Evolutionary conservation across 2,888 invertebrate genomes (phyloP), one percentile per base, ranked within the genome.

Genomic region (Psylliodes chrysocephalus): DNA sequence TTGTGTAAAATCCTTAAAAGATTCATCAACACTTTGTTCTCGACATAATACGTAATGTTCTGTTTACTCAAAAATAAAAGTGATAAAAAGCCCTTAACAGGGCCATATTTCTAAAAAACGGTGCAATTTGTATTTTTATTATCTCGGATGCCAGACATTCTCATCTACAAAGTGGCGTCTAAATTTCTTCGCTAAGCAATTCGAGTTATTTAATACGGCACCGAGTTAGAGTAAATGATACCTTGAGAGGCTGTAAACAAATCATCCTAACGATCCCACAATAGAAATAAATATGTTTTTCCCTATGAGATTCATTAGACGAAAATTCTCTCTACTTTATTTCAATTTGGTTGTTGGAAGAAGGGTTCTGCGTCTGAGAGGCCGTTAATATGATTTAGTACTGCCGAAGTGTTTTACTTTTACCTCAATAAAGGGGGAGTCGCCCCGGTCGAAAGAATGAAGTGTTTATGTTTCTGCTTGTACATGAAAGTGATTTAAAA

Each of bases 181-280:
- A 49, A 57, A 49, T 57, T 49, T 40, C 49, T 42, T 2, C 18
- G 15, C 40, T 35, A 19, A 51, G 59, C 35, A 25, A 59, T 38
- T 57, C 17, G 12, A 47, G 38, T 57, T 46, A 46, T 49, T 57
- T 47, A 49, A 59, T 40, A 40, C 40, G 2, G 22, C 28, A n/a
- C 35, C 30, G 17, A 55, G 25, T 55, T 8, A 17, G 2, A 33
- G 54, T 25, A 54, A 54, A 51, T 40, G 40, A 59, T 49, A 46
- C 46, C 46, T 35, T 47, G 35, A 47, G 25, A 22, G 49, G 49
- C 59, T 18, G 49, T 51, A 40, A 49, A 51, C 59, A 59, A 59
- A 59, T 59, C 59, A 59, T 59, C 40, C 30, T 59, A 59, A 59
- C 40, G 49, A 59, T 51, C 59, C 40, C 49, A 51, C 49, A 46